These are phyloP conservation scores for Xiphophorus couchianus DNA, from an alignment of 2,113 vertebrate species.

Conservation along the genomic window DNA sequence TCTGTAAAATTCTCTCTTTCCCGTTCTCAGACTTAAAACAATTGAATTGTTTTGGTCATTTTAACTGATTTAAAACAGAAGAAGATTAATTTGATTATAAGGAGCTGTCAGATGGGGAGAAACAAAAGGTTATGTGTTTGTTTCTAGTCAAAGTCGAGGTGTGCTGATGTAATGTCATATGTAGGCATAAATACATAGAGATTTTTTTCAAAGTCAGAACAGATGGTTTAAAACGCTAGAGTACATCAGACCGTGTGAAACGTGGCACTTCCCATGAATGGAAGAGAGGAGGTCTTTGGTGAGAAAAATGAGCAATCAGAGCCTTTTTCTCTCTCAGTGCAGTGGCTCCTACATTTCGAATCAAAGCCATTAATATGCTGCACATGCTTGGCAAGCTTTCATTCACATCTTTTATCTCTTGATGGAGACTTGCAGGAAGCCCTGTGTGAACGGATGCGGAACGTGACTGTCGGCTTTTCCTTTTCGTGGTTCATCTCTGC, in stretches of 20 bases:
- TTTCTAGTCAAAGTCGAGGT: too few relatives aligned
- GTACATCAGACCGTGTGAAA: not conserved
- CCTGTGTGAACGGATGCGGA: constrained; percentile 29
- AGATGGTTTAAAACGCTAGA: not conserved
- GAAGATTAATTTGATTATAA: too few relatives aligned
- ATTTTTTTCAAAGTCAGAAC: too few relatives aligned
- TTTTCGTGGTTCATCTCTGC: not conserved
- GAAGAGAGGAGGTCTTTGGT: not conserved
- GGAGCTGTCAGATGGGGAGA: too few relatives aligned
- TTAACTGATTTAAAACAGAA: too few relatives aligned
- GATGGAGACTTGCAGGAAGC: constrained; percentile 12
- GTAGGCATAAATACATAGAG: too few relatives aligned
- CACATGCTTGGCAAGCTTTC: constrained; percentile 26
- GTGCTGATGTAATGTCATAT: too few relatives aligned
- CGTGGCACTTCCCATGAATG: too few relatives aligned
- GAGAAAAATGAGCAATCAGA: constrained; percentile 3
- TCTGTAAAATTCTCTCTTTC: not conserved
- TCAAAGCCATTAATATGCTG: constrained; percentile 30
- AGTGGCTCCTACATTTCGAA: constrained; percentile 29
- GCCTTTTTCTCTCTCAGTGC: constrained; percentile 5
- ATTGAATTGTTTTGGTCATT: too few relatives aligned
- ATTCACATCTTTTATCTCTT: constrained; percentile 34
- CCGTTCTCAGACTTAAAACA: too few relatives aligned
- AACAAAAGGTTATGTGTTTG: too few relatives aligned
- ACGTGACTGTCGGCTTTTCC: constrained; percentile 18